phyloP scores from a whole-genome alignment of 2,113 vertebrate genomes.

The Ptilorrhoa leucosticta region DNA sequence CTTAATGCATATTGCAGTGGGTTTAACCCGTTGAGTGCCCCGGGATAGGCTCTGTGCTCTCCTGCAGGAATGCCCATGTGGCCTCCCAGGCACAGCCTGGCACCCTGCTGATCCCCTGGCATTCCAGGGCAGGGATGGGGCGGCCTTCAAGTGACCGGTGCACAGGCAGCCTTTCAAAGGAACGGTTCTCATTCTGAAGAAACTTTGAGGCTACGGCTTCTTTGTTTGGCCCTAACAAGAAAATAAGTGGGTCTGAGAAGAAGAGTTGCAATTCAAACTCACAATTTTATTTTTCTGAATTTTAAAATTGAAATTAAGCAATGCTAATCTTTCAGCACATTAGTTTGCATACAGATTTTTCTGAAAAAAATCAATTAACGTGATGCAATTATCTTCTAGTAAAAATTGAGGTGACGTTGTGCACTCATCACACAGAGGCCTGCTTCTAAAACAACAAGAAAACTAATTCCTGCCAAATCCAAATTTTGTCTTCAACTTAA shows the following conservation, averaged over 20 bases:
- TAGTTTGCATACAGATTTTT: neutral
- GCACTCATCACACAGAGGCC: neutral
- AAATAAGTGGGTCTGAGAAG: neutral
- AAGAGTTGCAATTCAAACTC: neutral
- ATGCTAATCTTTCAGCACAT: neutral
- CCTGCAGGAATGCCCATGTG: neutral
- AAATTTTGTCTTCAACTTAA: neutral
- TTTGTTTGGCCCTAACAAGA: neutral
- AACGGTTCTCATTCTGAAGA: neutral
- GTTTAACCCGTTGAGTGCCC: constrained; percentile 73
- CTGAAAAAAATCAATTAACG: neutral
- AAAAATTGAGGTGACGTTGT: neutral
- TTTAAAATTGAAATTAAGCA: neutral
- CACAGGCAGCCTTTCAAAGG: neutral
- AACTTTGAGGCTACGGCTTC: neutral
- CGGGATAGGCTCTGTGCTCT: neutral
- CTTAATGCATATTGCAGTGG: constrained; percentile 76
- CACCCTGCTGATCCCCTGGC: neutral
- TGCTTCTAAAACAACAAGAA: neutral
- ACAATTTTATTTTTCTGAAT: neutral
- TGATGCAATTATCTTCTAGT: neutral
- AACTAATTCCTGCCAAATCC: accelerated
- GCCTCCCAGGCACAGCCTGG: neutral
- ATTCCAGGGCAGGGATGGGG: neutral
- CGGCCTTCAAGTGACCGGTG: neutral